phyloP scores from a whole-genome alignment of 1,140 invertebrate species.

The Drosophila sucinea region DNA sequence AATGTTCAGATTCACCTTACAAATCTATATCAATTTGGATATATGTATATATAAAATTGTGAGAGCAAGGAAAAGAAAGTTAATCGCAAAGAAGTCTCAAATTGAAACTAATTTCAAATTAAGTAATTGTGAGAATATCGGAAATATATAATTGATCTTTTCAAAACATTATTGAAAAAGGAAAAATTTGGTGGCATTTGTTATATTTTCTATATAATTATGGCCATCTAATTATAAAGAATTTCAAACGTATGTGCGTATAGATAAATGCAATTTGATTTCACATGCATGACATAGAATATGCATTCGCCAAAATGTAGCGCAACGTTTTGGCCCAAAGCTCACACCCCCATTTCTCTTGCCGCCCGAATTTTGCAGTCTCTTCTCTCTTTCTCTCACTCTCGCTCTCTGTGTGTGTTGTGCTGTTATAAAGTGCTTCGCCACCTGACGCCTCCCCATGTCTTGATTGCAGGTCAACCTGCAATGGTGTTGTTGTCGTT shows the following conservation, averaged over 20 bases:
- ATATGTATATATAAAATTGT: too few species aligned
- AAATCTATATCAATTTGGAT: too few species aligned
- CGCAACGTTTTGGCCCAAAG: background rate
- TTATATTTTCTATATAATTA: background rate
- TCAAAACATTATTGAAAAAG: background rate
- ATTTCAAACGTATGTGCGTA: conserved; percentile 24
- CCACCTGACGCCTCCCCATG: background rate
- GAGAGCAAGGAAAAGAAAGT: too few species aligned
- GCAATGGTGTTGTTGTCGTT: background rate
- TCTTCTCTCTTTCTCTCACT: background rate
- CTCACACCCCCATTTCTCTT: background rate
- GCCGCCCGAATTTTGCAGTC: background rate
- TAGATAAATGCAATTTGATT: conserved; percentile 12
- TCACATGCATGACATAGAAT: conserved; percentile 1
- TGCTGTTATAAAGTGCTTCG: background rate
- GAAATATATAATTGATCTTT: too few species aligned
- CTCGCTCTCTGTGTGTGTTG: background rate
- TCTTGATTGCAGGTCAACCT: conserved; percentile 21
- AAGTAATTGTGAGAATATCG: too few species aligned
- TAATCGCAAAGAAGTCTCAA: too few species aligned
- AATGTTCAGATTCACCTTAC: too few species aligned
- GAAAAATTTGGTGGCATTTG: too few species aligned
- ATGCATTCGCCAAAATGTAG: conserved; percentile 4
- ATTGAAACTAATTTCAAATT: too few species aligned
- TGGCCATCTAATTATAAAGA: background rate